Evolutionary conservation across 2,113 vertebrate genomes (phyloP), one percentile per base, ranked within the genome.

Genomic region (Chloropsis hardwickii): DNA sequence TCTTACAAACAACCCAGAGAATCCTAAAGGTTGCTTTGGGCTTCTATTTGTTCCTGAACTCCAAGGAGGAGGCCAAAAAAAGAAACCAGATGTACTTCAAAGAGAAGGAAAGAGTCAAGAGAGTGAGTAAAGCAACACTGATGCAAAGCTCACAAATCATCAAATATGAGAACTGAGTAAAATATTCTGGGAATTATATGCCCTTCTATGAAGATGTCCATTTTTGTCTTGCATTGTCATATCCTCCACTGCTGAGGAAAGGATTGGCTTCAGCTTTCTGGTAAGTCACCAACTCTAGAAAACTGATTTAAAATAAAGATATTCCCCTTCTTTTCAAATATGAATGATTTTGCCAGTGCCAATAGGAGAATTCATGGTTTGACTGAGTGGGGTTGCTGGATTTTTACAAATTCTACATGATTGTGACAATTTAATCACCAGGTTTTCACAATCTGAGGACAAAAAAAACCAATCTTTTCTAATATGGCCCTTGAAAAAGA

Each of bases 321-420:
- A 57, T 24, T 37, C 24, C 28, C 11, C 31, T 70, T 54, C 62
- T 87, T 87, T 85, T 40, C 40, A 86, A 74, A 79, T 48, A 60
- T 14, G 12, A 93, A 81, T 67, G 14, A 50, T 85, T 67, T 71
- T 90, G 21, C 19, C 35, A 67, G 39, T 24, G 47, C 33, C 28
- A 65, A 51, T 1, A 76, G 56, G 9, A 93, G 57, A 90, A 33
- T 13, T 67, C 48, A 22, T 10, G 20, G 58, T 86, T 58, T 87
- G 33, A 51, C 15, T 37, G 8, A 86, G 51, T 2, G 2, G 17
- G 2, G 28, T 12, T 80, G 60, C 14, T 40, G 12, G 0, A 6
- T 65, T 81, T 58, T 64, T 25, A 48, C 24, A 76, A 86, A 72
- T 60, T 86, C 53, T 64, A 47, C 9, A 5, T 31, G 18, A 88